Evolutionary conservation across 2,797 vertebrate genomes (phyloP).

Genomic region (Corythornis leucogaster): DNA sequence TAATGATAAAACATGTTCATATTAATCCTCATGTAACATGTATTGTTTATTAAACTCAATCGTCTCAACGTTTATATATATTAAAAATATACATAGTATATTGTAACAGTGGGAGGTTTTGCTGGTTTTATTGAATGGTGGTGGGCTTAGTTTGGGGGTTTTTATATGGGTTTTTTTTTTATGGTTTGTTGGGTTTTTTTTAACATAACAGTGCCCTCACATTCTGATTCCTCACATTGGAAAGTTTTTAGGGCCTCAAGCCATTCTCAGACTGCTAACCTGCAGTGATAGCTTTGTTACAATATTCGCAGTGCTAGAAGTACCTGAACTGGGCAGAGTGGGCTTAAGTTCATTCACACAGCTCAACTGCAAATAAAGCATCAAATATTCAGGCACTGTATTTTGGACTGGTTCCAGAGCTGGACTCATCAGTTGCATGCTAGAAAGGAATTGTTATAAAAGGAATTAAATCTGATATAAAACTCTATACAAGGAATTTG

Average conservation of each 20-base stretch:
- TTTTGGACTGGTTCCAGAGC: background rate
- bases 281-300: background rate
- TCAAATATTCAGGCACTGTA: background rate
- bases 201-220: background rate
- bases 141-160: background rate
- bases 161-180: background rate
- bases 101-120: rapidly evolving
- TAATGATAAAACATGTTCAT: background rate
- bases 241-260: background rate
- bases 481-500: background rate
- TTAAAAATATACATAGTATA: background rate
- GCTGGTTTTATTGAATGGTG: background rate
- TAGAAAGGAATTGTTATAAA: background rate
- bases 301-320: rapidly evolving
- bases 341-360: background rate
- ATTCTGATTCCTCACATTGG: background rate
- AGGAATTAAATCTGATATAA: background rate
- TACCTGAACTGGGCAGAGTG: background rate
- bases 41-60: background rate
- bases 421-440: background rate
- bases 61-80: background rate
- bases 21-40: background rate
- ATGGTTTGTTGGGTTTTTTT: background rate
- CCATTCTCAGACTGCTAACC: background rate
- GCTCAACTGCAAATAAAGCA: background rate